Conservation (phyloP, 1,140 invertebrate species). For the Aporrectodea caliginosa region DNA sequence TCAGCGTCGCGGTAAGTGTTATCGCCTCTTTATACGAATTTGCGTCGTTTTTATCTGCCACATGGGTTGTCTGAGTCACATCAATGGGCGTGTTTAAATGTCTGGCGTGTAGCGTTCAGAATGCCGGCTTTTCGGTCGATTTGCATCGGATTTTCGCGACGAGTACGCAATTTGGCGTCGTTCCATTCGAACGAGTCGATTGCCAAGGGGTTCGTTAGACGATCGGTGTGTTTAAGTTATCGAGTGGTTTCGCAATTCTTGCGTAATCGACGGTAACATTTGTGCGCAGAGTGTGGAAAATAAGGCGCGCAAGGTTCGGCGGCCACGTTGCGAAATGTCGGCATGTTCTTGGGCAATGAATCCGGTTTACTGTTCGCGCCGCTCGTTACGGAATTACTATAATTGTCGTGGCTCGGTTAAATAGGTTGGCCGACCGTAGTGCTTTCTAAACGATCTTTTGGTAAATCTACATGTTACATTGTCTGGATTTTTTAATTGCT, state of each 20-base stretch:
- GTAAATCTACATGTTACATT: no score
- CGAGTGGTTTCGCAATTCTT: not conserved
- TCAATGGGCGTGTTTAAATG: not conserved
- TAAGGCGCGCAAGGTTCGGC: not conserved
- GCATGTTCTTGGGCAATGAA: no score
- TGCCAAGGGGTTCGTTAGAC: not conserved
- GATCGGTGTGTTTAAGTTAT: not conserved
- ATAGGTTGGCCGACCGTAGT: no score
- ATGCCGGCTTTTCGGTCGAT: not conserved
- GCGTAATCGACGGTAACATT: not conserved
- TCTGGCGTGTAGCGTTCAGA: not conserved
- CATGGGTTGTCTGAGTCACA: no score
- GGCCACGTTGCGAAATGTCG: no score
- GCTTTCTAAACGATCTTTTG: no score
- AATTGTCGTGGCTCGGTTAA: no score
- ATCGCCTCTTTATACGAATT: no score
- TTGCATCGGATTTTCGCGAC: not conserved
- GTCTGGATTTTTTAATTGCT: no score
- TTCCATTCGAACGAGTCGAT: not conserved
- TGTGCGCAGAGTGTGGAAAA: not conserved
- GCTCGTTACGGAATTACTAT: no score
- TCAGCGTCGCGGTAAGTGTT: not conserved
- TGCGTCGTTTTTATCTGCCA: no score
- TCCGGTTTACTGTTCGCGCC: no score
- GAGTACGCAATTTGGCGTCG: not conserved